These are phyloP conservation scores for Macrosiphum euphorbiae DNA, from an alignment of 2,888 invertebrate genomes.

Conservation along the genomic window DNA sequence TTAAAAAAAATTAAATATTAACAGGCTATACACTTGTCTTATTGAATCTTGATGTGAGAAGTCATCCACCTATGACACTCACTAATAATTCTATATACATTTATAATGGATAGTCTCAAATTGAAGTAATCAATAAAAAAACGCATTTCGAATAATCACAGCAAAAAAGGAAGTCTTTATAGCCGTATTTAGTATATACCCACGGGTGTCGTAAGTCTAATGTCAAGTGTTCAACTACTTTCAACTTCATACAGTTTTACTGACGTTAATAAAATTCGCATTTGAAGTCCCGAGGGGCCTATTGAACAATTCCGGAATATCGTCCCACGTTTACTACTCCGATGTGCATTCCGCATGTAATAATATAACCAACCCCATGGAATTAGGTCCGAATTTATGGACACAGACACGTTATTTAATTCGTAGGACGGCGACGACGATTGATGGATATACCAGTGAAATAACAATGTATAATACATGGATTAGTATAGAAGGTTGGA, in stretches of 20 bases:
- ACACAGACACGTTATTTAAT: not conserved
- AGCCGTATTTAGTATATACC: not conserved
- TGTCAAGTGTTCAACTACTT: not conserved
- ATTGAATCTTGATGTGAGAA: too few species aligned
- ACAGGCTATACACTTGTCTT: too few species aligned
- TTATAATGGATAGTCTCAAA: not conserved
- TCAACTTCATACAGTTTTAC: not conserved
- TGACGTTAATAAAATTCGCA: not conserved
- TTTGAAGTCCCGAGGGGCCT: not conserved
- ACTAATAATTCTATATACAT: not conserved
- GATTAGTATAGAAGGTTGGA: not conserved
- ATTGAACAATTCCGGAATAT: not conserved
- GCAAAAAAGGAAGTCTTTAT: not conserved
- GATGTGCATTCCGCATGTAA: not conserved
- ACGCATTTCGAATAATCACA: not conserved
- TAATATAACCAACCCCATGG: not conserved
- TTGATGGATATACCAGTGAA: not conserved
- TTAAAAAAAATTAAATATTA: too few species aligned
- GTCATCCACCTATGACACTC: too few species aligned
- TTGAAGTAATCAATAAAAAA: not conserved
- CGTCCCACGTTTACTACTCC: not conserved
- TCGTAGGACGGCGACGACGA: not conserved
- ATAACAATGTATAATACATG: not conserved
- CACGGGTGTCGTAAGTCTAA: not conserved
- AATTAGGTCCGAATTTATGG: not conserved